Evolutionary conservation across 2,113 vertebrate species (phyloP).

Genomic region (Scomber japonicus): DNA sequence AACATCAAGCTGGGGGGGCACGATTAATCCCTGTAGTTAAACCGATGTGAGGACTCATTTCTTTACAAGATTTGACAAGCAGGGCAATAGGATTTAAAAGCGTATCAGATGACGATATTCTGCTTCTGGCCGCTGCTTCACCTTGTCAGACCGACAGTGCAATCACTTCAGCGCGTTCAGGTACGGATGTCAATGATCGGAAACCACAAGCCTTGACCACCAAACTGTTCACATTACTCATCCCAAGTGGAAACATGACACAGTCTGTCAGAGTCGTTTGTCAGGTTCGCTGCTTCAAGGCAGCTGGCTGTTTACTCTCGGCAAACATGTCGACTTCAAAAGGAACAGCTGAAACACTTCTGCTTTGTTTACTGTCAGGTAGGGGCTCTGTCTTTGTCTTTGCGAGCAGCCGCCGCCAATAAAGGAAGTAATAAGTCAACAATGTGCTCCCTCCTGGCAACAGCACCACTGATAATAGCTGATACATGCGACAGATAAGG

Average conservation of each 20-base stretch:
- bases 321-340: constrained; percentile 67
- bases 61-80: constrained; percentile 70
- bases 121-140: constrained; percentile 37
- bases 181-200: constrained; percentile 2
- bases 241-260: constrained; percentile 56
- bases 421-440: constrained; percentile 75
- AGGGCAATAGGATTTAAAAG: constrained; percentile 63
- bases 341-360: constrained; percentile 56
- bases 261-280: constrained; percentile 45
- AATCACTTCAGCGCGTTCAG: constrained; percentile 13
- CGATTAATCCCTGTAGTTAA: constrained; percentile 70
- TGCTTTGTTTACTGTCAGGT: constrained; percentile 66
- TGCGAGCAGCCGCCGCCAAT: constrained; percentile 52
- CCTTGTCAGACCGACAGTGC: constrained; percentile 32
- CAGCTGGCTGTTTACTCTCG: constrained; percentile 56
- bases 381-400: constrained; percentile 44
- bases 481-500: constrained; percentile 36
- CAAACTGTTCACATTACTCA: constrained; percentile 30
- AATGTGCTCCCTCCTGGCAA: constrained; percentile 39
- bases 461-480: constrained; percentile 44
- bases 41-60: constrained; percentile 67
- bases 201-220: constrained; percentile 22
- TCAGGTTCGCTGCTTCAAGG: constrained; percentile 48
- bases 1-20: constrained; percentile 39
- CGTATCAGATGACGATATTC: constrained; percentile 64